A percentile compares a stretch with the other conserved stretches of the same genome.
Evolutionary conservation across 2,888 invertebrate species (phyloP).

Genomic region (Ophioninae sp.): DNA sequence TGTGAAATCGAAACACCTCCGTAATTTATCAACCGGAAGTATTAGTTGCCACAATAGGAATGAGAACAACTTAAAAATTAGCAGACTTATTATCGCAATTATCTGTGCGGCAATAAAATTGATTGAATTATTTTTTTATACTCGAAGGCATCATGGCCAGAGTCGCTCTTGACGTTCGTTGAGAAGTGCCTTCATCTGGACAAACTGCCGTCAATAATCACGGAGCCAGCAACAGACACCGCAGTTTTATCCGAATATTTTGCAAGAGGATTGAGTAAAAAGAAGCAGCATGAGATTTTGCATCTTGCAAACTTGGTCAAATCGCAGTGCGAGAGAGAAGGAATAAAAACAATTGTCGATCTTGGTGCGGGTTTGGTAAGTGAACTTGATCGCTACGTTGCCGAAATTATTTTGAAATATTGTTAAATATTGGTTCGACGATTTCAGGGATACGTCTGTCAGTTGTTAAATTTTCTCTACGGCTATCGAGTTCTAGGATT

Average conservation of each 20-base stretch:
- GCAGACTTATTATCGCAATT: neutral
- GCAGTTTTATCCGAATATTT: conserved; percentile 75
- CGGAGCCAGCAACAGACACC: conserved; percentile 21
- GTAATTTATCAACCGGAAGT: neutral
- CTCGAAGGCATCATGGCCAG: conserved; percentile 78
- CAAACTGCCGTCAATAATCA: conserved; percentile 69
- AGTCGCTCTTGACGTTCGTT: conserved; percentile 80
- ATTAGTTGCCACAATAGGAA: neutral
- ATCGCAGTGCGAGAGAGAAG: conserved; percentile 80
- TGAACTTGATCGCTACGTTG: neutral
- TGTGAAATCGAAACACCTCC: neutral
- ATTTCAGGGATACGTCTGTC: conserved; percentile 88
- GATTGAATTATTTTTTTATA: neutral
- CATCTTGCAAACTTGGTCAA: conserved; percentile 84
- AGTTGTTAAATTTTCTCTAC: conserved; percentile 84
- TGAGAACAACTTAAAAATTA: neutral
- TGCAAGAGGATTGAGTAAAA: conserved; percentile 81
- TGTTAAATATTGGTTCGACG: conserved; percentile 60
- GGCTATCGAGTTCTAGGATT: conserved; percentile 86
- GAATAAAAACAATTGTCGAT: conserved; percentile 85
- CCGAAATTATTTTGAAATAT: neutral
- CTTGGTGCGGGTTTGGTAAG: conserved; percentile 89
- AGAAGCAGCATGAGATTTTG: conserved; percentile 88
- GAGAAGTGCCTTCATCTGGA: conserved; percentile 71
- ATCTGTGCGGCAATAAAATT: neutral